Evolutionary conservation across 2,888 invertebrate genomes (phyloP).

Genomic region (Epinotia nisella): DNA sequence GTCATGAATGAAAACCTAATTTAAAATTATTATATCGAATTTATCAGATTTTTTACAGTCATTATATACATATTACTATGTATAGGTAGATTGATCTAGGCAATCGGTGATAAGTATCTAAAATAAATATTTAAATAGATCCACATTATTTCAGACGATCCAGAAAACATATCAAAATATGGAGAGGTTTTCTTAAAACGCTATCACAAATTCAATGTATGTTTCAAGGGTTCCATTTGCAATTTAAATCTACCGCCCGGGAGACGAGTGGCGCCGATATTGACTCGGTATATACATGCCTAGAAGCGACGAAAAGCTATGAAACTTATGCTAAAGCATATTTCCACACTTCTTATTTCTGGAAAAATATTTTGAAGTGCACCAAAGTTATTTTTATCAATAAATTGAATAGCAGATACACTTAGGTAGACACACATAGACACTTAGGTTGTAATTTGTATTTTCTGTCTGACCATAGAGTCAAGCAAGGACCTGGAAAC

Average conservation of each 20-base stretch:
- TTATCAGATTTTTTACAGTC: no score
- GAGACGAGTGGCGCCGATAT: conserved; percentile 67
- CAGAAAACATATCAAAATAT: conserved; percentile 26
- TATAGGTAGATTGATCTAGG: no score
- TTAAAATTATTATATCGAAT: no score
- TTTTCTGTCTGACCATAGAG: background rate
- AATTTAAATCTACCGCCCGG: conserved; percentile 67
- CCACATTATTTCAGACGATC: background rate
- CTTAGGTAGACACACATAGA: no score
- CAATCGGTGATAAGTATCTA: background rate
- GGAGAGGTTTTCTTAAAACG: conserved; percentile 51
- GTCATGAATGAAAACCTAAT: background rate
- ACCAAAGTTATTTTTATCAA: no score
- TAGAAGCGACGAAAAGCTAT: conserved; percentile 32
- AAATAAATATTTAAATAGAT: background rate
- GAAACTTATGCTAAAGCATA: conserved; percentile 22
- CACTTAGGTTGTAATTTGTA: no score
- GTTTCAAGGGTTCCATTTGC: conserved; percentile 67
- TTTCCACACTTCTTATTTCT: conserved; percentile 1
- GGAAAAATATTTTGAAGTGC: background rate
- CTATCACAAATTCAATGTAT: conserved; percentile 63
- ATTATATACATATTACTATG: no score
- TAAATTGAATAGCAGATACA: no score
- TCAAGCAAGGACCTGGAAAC: background rate
- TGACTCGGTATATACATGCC: conserved; percentile 53